Percentiles rank a stretch among this genome's conserved stretches.
phyloP scores from a whole-genome alignment of 2,888 invertebrate genomes.

The Corbicula japonica region DNA sequence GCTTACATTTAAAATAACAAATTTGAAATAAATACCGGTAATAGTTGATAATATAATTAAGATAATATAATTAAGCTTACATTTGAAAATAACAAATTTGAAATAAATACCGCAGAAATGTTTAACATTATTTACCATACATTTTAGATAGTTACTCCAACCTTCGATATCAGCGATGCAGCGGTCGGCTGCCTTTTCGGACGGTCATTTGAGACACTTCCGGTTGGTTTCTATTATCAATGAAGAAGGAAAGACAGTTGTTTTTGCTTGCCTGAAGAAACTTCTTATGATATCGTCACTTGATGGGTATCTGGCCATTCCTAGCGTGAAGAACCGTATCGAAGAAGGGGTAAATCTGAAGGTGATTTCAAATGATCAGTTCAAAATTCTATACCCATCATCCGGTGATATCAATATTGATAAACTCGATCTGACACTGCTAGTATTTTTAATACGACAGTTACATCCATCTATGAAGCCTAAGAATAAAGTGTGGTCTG shows the following conservation, averaged over 20 bases:
- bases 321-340: background rate
- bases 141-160: background rate
- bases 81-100: background rate
- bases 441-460: conserved; percentile 12
- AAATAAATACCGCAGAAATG: no score
- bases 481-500: background rate
- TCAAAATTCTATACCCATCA: background rate
- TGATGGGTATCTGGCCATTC: background rate
- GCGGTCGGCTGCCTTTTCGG: background rate
- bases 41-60: background rate
- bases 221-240: conserved; percentile 6
- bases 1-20: no score
- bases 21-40: background rate
- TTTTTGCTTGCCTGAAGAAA: background rate
- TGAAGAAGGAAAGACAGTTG: conserved; percentile 9
- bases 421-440: conserved; percentile 1
- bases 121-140: background rate
- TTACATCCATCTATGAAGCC: conserved; percentile 9
- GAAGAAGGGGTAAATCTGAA: background rate
- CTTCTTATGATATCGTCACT: background rate
- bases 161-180: background rate
- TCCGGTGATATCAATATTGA: background rate
- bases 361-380: background rate
- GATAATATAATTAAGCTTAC: background rate
- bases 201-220: conserved; percentile 2